These are phyloP conservation scores for Plebejus anna DNA, from an alignment of 2,888 invertebrate genomes.

Conservation along the genomic window DNA sequence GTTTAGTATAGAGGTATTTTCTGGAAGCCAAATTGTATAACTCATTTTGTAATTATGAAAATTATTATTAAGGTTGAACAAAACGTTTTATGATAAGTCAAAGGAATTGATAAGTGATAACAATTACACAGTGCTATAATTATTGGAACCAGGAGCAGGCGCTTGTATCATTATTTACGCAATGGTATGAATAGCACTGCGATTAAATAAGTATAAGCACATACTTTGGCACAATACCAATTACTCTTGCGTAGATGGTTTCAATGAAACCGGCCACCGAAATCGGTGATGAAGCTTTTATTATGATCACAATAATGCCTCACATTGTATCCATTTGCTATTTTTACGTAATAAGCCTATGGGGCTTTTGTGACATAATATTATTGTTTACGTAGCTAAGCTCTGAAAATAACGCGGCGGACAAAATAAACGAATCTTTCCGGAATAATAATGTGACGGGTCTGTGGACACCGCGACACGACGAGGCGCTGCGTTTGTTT, in stretches of 20 bases:
- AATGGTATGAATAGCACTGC: too few relatives aligned
- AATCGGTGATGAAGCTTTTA: too few relatives aligned
- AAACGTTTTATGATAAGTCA: too few relatives aligned
- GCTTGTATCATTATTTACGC: too few relatives aligned
- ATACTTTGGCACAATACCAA: too few relatives aligned
- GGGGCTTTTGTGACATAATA: background rate
- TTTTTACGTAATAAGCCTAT: background rate
- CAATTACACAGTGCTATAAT: too few relatives aligned
- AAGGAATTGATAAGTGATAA: too few relatives aligned
- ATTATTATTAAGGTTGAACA: background rate
- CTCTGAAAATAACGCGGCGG: background rate
- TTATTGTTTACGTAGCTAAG: slow-evolving; percentile 13
- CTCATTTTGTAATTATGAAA: background rate
- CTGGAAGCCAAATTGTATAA: background rate
- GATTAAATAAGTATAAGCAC: too few relatives aligned
- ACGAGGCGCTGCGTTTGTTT: background rate
- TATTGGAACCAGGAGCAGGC: too few relatives aligned
- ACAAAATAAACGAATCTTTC: slow-evolving; percentile 1
- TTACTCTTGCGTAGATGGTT: too few relatives aligned
- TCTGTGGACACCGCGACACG: background rate
- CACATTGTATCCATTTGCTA: background rate
- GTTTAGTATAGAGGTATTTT: background rate
- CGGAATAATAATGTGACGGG: background rate
- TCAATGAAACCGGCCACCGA: too few relatives aligned
- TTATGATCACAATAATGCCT: background rate